These are phyloP conservation scores for Oeneis ivallda DNA, from an alignment of 2,888 invertebrate species.

Conservation along the genomic window DNA sequence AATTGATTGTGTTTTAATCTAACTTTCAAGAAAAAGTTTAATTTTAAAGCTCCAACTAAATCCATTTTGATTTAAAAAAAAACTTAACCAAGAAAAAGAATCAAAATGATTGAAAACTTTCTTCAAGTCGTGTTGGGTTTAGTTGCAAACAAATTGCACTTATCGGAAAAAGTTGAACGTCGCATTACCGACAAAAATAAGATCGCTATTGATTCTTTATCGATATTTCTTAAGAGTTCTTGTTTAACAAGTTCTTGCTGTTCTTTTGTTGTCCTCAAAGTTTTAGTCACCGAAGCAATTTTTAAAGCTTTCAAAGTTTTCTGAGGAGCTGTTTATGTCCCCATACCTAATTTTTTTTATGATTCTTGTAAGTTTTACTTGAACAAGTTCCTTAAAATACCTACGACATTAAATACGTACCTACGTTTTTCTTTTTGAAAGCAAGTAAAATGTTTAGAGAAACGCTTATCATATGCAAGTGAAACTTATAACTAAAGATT, in stretches of 20 bases:
- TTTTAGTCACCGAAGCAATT: constrained; percentile 20
- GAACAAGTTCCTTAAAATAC: background rate
- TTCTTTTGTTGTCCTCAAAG: constrained; percentile 20
- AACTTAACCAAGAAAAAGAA: background rate
- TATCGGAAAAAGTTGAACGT: constrained; percentile 26
- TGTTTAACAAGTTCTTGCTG: constrained; percentile 29
- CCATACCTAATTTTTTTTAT: background rate
- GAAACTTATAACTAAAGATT: too few relatives aligned
- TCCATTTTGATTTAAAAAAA: background rate
- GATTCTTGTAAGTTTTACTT: background rate
- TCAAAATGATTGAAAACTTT: constrained; percentile 15
- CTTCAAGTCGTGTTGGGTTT: constrained; percentile 6
- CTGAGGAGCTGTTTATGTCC: constrained; percentile 14
- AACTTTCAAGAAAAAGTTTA: background rate
- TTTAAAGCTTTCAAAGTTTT: constrained; percentile 23
- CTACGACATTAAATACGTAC: too few relatives aligned
- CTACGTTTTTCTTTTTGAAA: too few relatives aligned
- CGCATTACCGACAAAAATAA: constrained; percentile 22
- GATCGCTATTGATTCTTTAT: constrained; percentile 27
- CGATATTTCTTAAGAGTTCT: constrained; percentile 30
- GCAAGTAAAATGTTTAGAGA: too few relatives aligned
- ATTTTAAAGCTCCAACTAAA: background rate
- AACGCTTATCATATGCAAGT: too few relatives aligned
- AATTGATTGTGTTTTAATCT: background rate
- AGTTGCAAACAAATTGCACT: constrained; percentile 26